phyloP scores from a whole-genome alignment of 1,140 invertebrate genomes.

The Diorhabda elongata region DNA sequence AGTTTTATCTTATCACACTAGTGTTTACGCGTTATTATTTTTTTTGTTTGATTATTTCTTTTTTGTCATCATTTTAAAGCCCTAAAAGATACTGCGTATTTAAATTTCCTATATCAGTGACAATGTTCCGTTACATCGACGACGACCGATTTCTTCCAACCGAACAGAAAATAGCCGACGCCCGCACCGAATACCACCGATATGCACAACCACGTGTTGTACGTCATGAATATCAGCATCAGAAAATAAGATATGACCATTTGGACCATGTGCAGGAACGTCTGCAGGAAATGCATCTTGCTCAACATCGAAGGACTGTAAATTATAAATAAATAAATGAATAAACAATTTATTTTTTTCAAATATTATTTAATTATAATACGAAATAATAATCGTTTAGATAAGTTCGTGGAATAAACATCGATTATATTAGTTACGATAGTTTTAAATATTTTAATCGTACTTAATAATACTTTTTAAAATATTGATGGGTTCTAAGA shows the following conservation, averaged over 20 bases:
- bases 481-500: no score
- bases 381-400: no score
- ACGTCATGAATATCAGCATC: conserved; percentile 99
- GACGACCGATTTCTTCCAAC: conserved; percentile 85
- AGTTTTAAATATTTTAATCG: no score
- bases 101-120: conserved; percentile 57
- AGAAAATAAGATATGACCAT: conserved; percentile 87
- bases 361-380: no score
- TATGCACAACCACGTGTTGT: conserved; percentile 90
- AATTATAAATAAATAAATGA: neutral
- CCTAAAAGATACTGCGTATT: conserved; percentile 16
- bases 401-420: no score
- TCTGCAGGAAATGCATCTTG: conserved; percentile 77
- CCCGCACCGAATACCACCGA: conserved; percentile 86
- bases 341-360: neutral
- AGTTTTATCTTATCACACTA: no score
- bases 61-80: neutral
- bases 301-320: conserved; percentile 75
- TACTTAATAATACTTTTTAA: no score
- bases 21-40: no score
- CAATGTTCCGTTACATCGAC: conserved; percentile 94
- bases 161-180: conserved; percentile 89
- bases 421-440: no score
- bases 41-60: no score
- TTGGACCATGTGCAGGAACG: conserved; percentile 84